Evolutionary conservation across 2,113 vertebrate species (phyloP).

Genomic region (Hypocryptadius cinnamomeus): DNA sequence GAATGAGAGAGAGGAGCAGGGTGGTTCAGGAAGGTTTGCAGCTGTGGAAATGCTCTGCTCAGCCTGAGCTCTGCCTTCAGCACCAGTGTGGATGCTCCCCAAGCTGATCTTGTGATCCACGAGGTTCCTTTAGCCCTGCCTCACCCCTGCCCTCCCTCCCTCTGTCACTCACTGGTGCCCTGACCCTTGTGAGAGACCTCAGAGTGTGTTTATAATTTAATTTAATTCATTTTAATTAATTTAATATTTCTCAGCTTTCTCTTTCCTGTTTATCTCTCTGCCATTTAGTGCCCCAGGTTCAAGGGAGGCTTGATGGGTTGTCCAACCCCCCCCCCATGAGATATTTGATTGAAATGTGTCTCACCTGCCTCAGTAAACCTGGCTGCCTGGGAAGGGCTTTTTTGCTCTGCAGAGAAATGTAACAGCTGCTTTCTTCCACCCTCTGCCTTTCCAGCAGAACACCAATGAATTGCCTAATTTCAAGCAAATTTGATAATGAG

Average conservation of each 20-base stretch:
- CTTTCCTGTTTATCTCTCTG: background rate
- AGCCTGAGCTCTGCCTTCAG: background rate
- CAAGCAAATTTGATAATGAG: background rate
- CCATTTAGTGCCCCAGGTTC: accelerated
- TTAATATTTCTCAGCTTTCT: background rate
- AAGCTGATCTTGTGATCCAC: background rate
- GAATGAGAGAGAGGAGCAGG: background rate
- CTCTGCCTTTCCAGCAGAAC: background rate
- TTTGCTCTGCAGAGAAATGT: background rate
- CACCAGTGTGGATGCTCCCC: background rate
- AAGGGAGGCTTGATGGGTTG: background rate
- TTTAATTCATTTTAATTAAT: background rate
- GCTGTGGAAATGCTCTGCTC: background rate
- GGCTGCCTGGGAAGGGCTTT: background rate
- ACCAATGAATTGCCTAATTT: background rate
- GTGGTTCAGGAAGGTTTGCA: background rate
- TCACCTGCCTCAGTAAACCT: background rate
- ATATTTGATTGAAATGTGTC: background rate
- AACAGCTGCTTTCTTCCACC: background rate
- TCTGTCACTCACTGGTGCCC: background rate
- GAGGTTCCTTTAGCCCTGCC: background rate
- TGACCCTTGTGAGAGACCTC: background rate
- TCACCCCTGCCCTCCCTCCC: background rate
- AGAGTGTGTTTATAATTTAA: background rate
- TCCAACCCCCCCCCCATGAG: background rate